Percentiles rank a stretch among this genome's conserved stretches.
phyloP scores from a whole-genome alignment of 2,888 invertebrate species.

The Cylloceria caligata region DNA sequence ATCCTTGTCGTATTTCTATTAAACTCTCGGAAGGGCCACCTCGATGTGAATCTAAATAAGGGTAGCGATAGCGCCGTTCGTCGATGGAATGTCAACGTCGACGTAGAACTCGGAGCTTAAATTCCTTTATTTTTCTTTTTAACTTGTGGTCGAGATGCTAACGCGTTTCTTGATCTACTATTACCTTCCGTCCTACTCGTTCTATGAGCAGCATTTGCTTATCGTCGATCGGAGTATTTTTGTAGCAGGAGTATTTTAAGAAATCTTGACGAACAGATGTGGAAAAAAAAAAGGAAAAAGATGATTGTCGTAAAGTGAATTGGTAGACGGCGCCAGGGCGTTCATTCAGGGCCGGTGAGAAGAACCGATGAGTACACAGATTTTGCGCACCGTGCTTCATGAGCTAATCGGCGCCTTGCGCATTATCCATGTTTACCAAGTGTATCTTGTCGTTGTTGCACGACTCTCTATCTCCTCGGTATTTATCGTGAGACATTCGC shows the following conservation, averaged over 20 bases:
- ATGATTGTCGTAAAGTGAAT: constrained; percentile 54
- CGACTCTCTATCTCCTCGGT: constrained; percentile 9
- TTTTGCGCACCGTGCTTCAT: neutral
- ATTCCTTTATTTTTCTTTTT: too few species aligned
- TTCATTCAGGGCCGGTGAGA: constrained; percentile 36
- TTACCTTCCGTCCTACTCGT: neutral
- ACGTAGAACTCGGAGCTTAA: too few species aligned
- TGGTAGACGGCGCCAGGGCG: constrained; percentile 40
- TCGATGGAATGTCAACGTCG: too few species aligned
- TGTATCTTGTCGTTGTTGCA: constrained; percentile 24
- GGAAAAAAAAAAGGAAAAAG: constrained; percentile 42
- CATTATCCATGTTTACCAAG: neutral
- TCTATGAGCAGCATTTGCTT: neutral
- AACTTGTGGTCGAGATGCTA: too few species aligned
- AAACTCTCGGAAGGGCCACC: too few species aligned
- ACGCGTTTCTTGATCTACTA: too few species aligned
- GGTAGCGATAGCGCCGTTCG: too few species aligned
- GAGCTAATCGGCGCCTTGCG: neutral
- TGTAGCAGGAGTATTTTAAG: neutral
- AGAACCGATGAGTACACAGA: neutral
- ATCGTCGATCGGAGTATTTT: constrained; percentile 10
- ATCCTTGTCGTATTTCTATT: too few species aligned
- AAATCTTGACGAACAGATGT: constrained; percentile 37
- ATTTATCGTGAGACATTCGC: constrained; percentile 32
- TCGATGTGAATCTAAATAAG: too few species aligned